Percentiles rank a stretch among this genome's conserved stretches.
phyloP scores from a whole-genome alignment of 2,888 invertebrate genomes.

The Athalia rosae region DNA sequence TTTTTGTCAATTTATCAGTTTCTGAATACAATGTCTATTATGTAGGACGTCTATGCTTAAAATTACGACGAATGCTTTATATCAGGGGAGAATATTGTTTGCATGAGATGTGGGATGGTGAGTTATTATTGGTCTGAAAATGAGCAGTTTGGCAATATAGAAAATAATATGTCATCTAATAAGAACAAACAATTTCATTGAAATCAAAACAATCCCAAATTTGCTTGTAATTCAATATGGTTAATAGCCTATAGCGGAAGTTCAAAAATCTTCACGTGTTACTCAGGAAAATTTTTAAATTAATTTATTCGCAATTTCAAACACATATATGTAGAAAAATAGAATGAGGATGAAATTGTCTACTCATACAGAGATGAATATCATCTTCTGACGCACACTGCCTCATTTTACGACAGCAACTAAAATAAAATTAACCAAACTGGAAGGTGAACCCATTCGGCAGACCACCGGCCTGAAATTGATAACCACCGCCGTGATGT shows the following conservation, averaged over 20 bases:
- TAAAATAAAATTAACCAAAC: conserved; percentile 76
- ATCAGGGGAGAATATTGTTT: conserved; percentile 12
- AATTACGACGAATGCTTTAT: conserved; percentile 13
- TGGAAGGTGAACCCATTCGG: conserved; percentile 82
- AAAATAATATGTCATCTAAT: conserved; percentile 18
- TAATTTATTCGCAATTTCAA: neutral
- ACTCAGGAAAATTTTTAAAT: neutral
- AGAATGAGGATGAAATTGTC: conserved; percentile 24
- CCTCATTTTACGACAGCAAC: conserved; percentile 30
- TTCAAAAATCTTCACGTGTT: neutral
- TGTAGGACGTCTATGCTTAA: neutral
- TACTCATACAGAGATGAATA: conserved; percentile 20
- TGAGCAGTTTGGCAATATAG: neutral
- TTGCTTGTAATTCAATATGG: too few species aligned
- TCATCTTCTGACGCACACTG: conserved; percentile 41
- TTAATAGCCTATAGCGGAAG: too few species aligned
- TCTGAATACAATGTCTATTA: conserved; percentile 7
- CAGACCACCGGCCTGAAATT: conserved; percentile 76
- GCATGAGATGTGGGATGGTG: neutral
- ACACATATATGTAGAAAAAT: conserved; percentile 1
- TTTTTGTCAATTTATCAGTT: conserved; percentile 1
- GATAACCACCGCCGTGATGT: conserved; percentile 74
- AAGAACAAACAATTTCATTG: conserved; percentile 14
- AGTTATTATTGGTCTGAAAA: conserved; percentile 12
- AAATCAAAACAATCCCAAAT: neutral